Base-by-base conservation (phyloP, 2,888 invertebrate genomes). In the Drosophila putrida region DNA sequence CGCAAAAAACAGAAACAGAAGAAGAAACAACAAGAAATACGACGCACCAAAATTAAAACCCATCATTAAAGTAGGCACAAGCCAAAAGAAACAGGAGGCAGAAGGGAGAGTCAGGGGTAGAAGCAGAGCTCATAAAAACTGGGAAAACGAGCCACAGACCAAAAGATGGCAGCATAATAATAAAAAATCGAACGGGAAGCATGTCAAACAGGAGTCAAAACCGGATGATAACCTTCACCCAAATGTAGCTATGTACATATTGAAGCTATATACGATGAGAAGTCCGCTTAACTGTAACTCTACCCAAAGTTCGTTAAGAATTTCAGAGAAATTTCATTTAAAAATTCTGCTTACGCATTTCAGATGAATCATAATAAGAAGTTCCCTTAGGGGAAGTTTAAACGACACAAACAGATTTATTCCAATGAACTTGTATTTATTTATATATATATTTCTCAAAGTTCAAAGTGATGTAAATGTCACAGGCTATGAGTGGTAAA, bases 51-150 rank as follows among this genome's bases (percentile, higher is more conserved):
- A 81, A 84, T 84, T 75, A 71, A 81, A 75, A 78, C 65, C 75
- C 85, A 88, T 84, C 85, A 88, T 87, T 87, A 84, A 85, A 74
- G 66, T 50, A 61, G 78, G 79, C 75, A 57, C 33, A 47, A 41
- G 44, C 53, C 68, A 74, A 76, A 47, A 67, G 61, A 11, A 11
- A 11, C 11, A 15, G 20, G 20, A 20, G 20, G 3, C 20, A 2
- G 20, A 20, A 20, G 20, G 20, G 20, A 20, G 20, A 3, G 20
- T 20, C 20, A 20, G 20, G 20, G 20, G 49, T 20, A 47, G 11
- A 4, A 15, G 33, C 49, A 20, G 4, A 20, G 4, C 54, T 54
- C 43, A 65, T 47, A 51, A 68, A 72, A 62, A 63, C 59, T 28
- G 59, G 53, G 62, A 64, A 49, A 67, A 44, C 51, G 49, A n/a